Evolutionary conservation across 2,113 vertebrate genomes (phyloP), one percentile per base, ranked within the genome.

Genomic region (Crotophaga sulcirostris): DNA sequence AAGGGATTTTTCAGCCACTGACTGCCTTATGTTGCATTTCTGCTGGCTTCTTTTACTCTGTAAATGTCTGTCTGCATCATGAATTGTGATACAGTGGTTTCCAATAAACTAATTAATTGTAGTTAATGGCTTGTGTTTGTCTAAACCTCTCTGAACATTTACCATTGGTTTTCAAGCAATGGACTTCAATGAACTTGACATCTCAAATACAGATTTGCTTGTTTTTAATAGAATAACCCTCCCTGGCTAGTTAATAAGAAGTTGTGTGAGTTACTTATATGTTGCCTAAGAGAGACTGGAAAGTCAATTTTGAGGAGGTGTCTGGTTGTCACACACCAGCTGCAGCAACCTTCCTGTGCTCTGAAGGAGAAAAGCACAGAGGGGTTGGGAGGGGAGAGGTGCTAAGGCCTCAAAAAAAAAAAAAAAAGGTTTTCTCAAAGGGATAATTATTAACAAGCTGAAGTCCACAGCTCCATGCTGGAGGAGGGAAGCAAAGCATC

Each of bases 21-120:
- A 6, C 16, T 0, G 0, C 38, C 55, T 11, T 1, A 1, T 47
- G 18, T 34, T 67, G 19, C 13, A 6, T 72, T 90, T 84, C 59
- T 88, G 31, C 34, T 84, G 28, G 36, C 56, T 91, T 82, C 21
- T 74, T 81, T 31, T 0, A 10, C 9, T 34, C 33, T 80, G 16
- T 44, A 55, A 84, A 16, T 68, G 36, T 34, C 31, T 28, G 10
- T 36, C 31, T 87, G 33, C 3, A 28, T 36, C 9, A 4, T 4
- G 1, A 44, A 36, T 75, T 70, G 44, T 44, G 9, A 34, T 54
- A 36, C 4, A 6, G 5, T 26, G 36, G 3, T 66, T 91, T 87
- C 84, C 81, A 93, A 40, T 93, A 95, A 96, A 95, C 3, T 3
- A 74, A 66, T 6, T 19, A 33, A 13, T 59, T 75, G 5, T 70